These are phyloP conservation scores for Coenonympha arcania DNA, from an alignment of 2,888 invertebrate genomes.

Conservation along the genomic window DNA sequence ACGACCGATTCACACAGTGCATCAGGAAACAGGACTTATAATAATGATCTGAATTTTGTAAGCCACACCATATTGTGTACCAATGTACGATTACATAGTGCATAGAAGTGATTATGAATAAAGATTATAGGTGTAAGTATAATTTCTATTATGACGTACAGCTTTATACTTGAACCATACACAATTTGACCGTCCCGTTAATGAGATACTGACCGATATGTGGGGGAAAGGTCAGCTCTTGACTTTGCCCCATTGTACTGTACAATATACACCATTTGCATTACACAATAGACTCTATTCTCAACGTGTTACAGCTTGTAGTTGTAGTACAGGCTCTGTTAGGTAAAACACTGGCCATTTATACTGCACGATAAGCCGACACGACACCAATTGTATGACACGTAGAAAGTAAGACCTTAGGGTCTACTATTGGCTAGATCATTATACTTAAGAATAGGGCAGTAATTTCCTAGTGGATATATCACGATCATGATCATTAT, in stretches of 20 bases:
- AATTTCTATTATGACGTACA: neutral
- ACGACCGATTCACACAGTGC: no score
- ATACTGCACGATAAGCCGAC: slow-evolving; percentile 11
- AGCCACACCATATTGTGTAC: no score
- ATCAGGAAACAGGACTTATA: no score
- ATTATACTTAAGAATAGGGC: neutral
- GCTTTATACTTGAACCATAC: slow-evolving; percentile 13
- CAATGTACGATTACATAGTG: no score
- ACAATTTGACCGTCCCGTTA: slow-evolving; percentile 51
- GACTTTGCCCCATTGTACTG: slow-evolving; percentile 37
- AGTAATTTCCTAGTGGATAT: neutral
- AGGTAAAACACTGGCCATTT: slow-evolving; percentile 5
- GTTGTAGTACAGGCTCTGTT: no score
- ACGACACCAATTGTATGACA: slow-evolving; percentile 12
- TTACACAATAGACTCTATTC: neutral
- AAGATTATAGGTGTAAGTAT: no score
- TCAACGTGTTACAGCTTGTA: neutral
- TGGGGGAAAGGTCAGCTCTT: slow-evolving; percentile 55
- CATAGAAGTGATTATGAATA: no score
- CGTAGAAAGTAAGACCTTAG: slow-evolving; percentile 7
- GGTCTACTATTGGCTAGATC: slow-evolving; percentile 2
- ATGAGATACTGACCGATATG: slow-evolving; percentile 68
- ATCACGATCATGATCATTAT: neutral
- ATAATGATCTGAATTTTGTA: no score
- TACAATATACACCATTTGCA: slow-evolving; percentile 11